Evolutionary conservation across 2,113 vertebrate species (phyloP).

Genomic region (Ochotona princeps): DNA sequence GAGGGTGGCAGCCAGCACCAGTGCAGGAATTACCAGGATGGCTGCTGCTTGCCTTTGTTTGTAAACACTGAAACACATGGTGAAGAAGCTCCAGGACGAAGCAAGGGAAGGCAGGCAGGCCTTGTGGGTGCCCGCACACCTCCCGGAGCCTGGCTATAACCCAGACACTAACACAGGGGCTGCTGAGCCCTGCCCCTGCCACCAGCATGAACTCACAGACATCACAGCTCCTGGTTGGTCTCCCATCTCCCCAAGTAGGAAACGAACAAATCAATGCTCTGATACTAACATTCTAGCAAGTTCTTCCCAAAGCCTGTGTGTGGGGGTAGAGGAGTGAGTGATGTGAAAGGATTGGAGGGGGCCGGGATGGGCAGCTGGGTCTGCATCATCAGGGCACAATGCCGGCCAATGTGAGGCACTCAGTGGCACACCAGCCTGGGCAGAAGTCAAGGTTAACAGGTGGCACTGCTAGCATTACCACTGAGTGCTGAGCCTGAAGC

Average conservation of each 20-base stretch:
- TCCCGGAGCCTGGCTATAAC: no score
- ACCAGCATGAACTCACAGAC: background rate
- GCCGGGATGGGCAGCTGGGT: no score
- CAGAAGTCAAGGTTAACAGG: background rate
- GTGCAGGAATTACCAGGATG: background rate
- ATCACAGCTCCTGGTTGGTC: background rate
- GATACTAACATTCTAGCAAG: background rate
- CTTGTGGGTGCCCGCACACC: background rate
- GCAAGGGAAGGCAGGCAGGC: background rate
- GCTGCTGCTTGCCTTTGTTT: background rate
- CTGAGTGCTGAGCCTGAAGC: no score
- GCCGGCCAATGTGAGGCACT: rapidly evolving
- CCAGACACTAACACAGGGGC: background rate
- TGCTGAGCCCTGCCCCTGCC: background rate
- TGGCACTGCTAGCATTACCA: background rate
- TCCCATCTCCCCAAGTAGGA: background rate
- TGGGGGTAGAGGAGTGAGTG: background rate
- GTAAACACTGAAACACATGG: background rate
- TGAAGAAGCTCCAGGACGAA: background rate
- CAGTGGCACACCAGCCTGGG: no score
- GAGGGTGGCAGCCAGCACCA: no score
- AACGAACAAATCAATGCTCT: background rate
- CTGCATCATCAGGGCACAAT: background rate
- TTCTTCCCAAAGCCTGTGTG: background rate
- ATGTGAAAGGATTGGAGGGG: no score